Percentiles rank a stretch among this genome's conserved stretches.
Evolutionary conservation across 2,113 vertebrate genomes (phyloP).

Genomic region (Illadopsis cleaveri): DNA sequence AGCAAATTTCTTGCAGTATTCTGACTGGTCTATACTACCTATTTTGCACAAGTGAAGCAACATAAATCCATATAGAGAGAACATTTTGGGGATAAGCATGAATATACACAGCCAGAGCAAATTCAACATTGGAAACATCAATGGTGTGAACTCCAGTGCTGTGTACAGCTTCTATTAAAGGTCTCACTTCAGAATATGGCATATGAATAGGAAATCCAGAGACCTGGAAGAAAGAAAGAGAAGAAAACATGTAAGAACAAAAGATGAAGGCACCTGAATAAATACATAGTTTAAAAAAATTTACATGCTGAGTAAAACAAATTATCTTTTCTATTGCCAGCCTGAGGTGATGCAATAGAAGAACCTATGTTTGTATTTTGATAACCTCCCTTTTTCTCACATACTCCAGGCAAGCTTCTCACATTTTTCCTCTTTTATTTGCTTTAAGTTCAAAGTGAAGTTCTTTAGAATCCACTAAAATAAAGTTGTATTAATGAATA

Average conservation of each 20-base stretch:
- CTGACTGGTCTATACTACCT: not conserved
- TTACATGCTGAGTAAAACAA: not conserved
- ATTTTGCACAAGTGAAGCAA: constrained; percentile 88
- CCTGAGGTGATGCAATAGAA: not conserved
- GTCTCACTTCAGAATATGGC: constrained; percentile 88
- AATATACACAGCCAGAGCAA: constrained; percentile 92
- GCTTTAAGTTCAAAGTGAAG: not conserved
- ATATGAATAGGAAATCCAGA: constrained; percentile 94
- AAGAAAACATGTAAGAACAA: not conserved
- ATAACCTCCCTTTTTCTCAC: not conserved
- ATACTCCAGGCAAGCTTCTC: not conserved
- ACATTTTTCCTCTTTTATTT: not conserved
- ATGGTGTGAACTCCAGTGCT: constrained; percentile 92
- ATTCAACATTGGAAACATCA: constrained; percentile 85
- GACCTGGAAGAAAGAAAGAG: constrained; percentile 74
- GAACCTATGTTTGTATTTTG: not conserved
- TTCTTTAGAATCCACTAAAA: not conserved
- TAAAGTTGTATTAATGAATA: not conserved
- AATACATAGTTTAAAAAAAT: not conserved
- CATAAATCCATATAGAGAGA: constrained; percentile 93
- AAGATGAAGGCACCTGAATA: not conserved
- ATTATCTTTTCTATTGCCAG: not conserved
- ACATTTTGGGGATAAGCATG: constrained; percentile 93
- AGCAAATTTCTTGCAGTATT: not conserved
- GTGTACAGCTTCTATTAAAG: constrained; percentile 88